A percentile compares a stretch with the other conserved stretches of the same genome.
Conservation (phyloP, 2,113 vertebrate species). For the Prinia subflava region DNA sequence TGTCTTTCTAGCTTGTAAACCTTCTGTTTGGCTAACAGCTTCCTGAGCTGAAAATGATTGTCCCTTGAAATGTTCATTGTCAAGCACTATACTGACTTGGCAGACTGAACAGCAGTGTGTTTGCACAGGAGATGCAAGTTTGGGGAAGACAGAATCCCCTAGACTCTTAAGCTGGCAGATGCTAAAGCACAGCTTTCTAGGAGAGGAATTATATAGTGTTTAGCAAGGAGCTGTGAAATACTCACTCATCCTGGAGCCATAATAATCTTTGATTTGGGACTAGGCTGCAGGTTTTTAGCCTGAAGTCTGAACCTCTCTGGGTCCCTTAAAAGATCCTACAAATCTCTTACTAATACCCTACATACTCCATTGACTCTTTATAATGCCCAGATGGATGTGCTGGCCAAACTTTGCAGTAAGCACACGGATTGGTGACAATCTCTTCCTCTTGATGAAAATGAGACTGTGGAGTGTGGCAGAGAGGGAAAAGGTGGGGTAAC, state of each 20-base stretch:
- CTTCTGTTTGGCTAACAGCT: not conserved
- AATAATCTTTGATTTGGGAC: not conserved
- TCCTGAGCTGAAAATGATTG: conserved; percentile 23
- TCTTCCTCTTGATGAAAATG: not conserved
- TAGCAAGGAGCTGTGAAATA: not conserved
- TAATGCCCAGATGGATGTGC: not conserved
- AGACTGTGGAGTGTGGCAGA: not conserved
- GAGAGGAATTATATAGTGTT: not conserved
- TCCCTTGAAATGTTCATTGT: conserved; percentile 13
- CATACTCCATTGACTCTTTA: not conserved
- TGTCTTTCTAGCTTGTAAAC: not conserved
- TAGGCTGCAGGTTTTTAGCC: not conserved
- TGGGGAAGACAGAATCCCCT: not conserved
- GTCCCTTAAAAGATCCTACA: not conserved
- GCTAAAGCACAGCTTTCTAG: not conserved
- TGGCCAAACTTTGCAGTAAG: not conserved
- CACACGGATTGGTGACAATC: not conserved
- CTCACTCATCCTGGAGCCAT: not conserved
- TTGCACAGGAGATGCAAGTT: not conserved
- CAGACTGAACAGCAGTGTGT: not conserved
- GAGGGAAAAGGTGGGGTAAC: not conserved
- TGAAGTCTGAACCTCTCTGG: not conserved
- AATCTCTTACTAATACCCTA: not conserved
- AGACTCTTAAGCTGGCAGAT: not conserved
- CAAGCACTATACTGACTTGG: not conserved